Conservation (phyloP, 1,140 invertebrate genomes). For the Eciton burchellii region DNA sequence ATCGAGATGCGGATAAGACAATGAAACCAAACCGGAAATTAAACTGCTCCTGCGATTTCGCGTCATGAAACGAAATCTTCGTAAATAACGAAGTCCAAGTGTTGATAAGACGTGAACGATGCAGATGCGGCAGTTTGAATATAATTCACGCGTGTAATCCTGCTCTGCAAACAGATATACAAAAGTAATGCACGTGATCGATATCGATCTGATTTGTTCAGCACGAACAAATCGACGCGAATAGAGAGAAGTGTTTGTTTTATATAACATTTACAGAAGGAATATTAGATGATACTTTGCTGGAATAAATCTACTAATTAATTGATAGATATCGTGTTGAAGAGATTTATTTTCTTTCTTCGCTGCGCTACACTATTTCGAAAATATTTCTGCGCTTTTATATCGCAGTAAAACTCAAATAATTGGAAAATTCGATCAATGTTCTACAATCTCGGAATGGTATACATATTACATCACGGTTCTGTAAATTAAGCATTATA, state of each 20-base stretch:
- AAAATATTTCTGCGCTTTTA: background rate
- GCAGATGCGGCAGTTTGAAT: conserved; percentile 16
- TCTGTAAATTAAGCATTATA: background rate
- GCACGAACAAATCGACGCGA: conserved; percentile 18
- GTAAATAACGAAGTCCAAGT: conserved; percentile 7
- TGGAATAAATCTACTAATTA: background rate
- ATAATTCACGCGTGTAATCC: conserved; percentile 20
- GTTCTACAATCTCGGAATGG: background rate
- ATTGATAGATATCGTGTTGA: background rate
- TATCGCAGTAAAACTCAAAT: background rate
- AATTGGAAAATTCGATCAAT: conserved; percentile 15
- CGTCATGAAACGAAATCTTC: background rate
- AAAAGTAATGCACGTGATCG: conserved; percentile 2
- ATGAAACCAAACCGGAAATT: too few species aligned
- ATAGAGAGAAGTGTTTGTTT: background rate
- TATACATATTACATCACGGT: background rate
- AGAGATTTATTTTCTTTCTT: conserved; percentile 1
- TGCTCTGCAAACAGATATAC: conserved; percentile 32
- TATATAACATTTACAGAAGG: too few species aligned
- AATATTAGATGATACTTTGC: background rate
- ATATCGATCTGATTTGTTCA: too few species aligned
- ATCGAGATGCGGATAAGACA: too few species aligned
- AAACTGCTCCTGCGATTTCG: background rate
- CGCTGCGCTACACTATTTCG: background rate
- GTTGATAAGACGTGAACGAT: conserved; percentile 29